A percentile compares a stretch with the other conserved stretches of the same genome.
These are phyloP conservation scores for Styela clava DNA, from an alignment of 23 tunicate species.

Conservation along the genomic window DNA sequence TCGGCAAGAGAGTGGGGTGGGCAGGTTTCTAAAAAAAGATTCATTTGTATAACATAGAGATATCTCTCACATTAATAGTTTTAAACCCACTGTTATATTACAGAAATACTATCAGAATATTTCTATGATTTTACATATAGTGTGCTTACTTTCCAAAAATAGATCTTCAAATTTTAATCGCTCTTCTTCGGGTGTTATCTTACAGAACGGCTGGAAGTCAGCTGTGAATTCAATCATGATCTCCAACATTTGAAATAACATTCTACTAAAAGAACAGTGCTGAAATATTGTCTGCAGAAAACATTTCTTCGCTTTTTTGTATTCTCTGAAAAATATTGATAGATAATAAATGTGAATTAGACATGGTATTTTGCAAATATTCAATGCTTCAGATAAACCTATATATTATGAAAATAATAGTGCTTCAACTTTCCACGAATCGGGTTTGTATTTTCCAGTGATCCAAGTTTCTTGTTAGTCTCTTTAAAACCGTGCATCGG, in stretches of 20 bases:
- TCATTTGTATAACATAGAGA: too few relatives aligned
- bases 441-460: too few relatives aligned
- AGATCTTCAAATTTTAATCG: neutral
- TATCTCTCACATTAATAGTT: too few relatives aligned
- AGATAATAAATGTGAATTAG: neutral
- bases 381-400: neutral
- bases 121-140: too few relatives aligned
- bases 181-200: neutral
- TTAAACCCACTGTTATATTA: too few relatives aligned
- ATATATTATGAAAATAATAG: neutral
- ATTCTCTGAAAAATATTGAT: constrained; percentile 9
- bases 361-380: neutral
- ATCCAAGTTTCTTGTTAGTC: too few relatives aligned
- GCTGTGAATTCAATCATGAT: constrained; percentile 18
- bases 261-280: constrained; percentile 26
- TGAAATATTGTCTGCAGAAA: constrained; percentile 7
- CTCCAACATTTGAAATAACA: neutral
- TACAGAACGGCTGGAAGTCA: constrained; percentile 24
- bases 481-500: too few relatives aligned
- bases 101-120: too few relatives aligned
- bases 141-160: constrained; percentile 1
- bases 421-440: too few relatives aligned
- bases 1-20: constrained; percentile 22
- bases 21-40: constrained; percentile 18
- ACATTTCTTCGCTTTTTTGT: constrained; percentile 24